Conservation (phyloP, 2,113 vertebrate genomes). For the Cololabis saira region DNA sequence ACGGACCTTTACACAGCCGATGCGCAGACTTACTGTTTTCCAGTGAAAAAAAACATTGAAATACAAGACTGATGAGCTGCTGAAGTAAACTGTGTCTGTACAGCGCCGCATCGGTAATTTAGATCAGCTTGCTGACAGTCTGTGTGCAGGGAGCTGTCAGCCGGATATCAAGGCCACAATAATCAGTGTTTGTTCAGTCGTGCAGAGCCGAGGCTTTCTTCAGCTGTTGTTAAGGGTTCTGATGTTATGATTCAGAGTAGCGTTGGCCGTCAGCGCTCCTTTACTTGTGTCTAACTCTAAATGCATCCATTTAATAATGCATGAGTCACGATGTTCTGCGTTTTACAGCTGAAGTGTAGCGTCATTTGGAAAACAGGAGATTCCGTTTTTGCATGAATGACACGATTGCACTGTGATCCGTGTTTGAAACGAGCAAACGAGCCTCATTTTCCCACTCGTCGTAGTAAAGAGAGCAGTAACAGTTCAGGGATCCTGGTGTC, state of each 20-base stretch:
- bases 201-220: constrained; percentile 1
- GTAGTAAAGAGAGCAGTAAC: no score
- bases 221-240: constrained; percentile 9
- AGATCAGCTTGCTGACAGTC: constrained; percentile 42
- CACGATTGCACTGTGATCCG: no score
- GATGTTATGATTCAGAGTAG: background rate
- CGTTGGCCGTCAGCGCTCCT: no score
- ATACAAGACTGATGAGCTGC: constrained; percentile 55
- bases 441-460: no score
- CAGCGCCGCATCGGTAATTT: constrained; percentile 56
- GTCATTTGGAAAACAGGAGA: no score
- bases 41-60: constrained; percentile 48
- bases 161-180: constrained; percentile 54
- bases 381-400: no score
- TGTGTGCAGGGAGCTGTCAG: constrained; percentile 34
- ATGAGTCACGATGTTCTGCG: no score
- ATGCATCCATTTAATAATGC: no score
- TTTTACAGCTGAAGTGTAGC: no score
- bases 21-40: constrained; percentile 49
- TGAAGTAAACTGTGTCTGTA: constrained; percentile 38
- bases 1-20: constrained; percentile 61
- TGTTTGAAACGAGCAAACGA: no score
- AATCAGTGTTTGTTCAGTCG: constrained; percentile 47
- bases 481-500: no score
- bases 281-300: no score